phyloP scores from a whole-genome alignment of 2,888 invertebrate genomes.

The Boloria euphrosyne region DNA sequence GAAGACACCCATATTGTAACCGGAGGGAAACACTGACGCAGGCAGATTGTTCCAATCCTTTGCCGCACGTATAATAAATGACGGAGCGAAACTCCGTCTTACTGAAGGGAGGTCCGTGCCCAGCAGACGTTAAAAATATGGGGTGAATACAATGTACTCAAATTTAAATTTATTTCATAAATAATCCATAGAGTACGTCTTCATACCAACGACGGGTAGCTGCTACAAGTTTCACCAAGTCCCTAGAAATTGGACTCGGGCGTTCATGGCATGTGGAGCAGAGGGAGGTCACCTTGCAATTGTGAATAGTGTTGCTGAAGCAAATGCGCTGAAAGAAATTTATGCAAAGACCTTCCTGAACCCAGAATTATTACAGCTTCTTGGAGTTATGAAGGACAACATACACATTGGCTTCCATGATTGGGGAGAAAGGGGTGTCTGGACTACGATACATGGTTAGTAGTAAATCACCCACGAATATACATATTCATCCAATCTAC shows the following conservation, averaged over 20 bases:
- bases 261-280: slow-evolving; percentile 45
- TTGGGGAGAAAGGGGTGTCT: slow-evolving; percentile 43
- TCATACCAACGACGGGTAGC: slow-evolving; percentile 39
- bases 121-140: too few relatives aligned
- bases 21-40: too few relatives aligned
- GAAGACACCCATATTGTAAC: too few relatives aligned
- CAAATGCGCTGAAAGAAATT: slow-evolving; percentile 41
- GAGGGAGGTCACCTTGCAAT: slow-evolving; percentile 45
- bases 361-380: slow-evolving; percentile 7
- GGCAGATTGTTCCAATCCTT: too few relatives aligned
- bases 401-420: slow-evolving; percentile 47
- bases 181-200: slow-evolving; percentile 32
- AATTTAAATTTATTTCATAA: neutral
- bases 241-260: slow-evolving; percentile 43
- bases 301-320: slow-evolving; percentile 45
- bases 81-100: too few relatives aligned
- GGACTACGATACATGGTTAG: slow-evolving; percentile 50
- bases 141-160: too few relatives aligned
- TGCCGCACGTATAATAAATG: too few relatives aligned
- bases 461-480: neutral
- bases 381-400: slow-evolving; percentile 33
- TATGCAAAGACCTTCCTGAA: slow-evolving; percentile 37
- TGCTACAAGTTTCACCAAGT: slow-evolving; percentile 46
- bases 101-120: too few relatives aligned
- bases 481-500: too few relatives aligned